Evolutionary conservation across 2,113 vertebrate genomes (phyloP), one percentile per base, ranked within the genome.

Genomic region (Vimba vimba): DNA sequence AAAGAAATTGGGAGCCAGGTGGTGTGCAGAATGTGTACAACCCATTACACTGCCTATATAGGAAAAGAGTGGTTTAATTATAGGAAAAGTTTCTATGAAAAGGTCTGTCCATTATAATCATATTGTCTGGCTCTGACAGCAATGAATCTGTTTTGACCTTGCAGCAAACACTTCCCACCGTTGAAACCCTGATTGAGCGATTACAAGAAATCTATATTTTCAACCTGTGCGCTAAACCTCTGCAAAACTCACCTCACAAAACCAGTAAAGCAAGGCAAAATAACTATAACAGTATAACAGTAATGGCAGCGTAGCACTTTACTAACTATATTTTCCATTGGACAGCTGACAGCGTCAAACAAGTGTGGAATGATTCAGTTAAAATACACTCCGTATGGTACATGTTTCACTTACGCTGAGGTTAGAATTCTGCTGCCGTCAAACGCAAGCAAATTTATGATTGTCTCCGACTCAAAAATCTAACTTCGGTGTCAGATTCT

Each of bases 111-210:
- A 39, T 74, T 79, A 21, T 43, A 30, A 33, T 27, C 4, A 74
- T 5, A 23, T n/a, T 78, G 27, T 27, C 47, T 50, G 33, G 64
- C 55, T 33, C 47, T 64, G 30, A 75, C 59, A 69, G n/a, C 47
- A 23, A 36, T 23, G 73, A 62, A 74, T 83, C 45, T 30, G 25
- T 47, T 74, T 23, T 82, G 78, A 87, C 83, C 82, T 85, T 87
- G 82, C 39, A 78, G 73, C 50, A 45, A 85, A 43, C 43, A 43
- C 55, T 23, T 57, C 55, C 6, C 55, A 57, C 19, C 0, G 2
- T 23, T 23, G 55, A 57, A 57, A 23, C 55, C 7, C 55, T 23
- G 55, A 57, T 57, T 21, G 52, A 57, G 52, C 2, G 52, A 57
- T 57, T 57, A 57, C 55, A 52, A 15, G 13, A 57, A 57, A 23